Percentiles rank a stretch among this genome's conserved stretches.
Conservation (phyloP, 2,113 vertebrate species). For the Marcusenius ussheri region DNA sequence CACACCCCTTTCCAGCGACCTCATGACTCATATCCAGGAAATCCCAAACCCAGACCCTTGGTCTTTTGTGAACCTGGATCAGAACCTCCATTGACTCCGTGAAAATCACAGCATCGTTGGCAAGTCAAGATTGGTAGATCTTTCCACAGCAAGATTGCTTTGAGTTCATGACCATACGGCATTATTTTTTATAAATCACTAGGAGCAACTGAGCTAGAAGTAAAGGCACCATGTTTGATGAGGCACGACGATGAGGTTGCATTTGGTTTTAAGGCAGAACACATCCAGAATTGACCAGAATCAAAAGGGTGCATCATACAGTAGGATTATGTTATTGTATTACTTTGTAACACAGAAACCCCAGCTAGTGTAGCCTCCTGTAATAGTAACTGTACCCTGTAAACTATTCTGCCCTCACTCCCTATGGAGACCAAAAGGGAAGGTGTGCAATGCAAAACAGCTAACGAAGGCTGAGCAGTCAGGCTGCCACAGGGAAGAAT, state of each 20-base stretch:
- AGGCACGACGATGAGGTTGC: not conserved
- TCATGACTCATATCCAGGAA: not conserved
- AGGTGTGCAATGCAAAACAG: not conserved
- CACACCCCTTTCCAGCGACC: too few species aligned
- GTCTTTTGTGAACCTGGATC: not conserved
- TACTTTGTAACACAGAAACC: not conserved
- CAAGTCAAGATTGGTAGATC: not conserved
- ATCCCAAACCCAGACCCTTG: not conserved
- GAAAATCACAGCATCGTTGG: not conserved
- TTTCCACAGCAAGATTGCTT: not conserved
- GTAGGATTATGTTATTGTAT: not conserved
- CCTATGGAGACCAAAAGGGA: not conserved
- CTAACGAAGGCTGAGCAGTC: not conserved
- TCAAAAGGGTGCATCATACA: not conserved
- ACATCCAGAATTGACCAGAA: not conserved
- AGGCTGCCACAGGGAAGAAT: not conserved
- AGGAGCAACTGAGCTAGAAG: not conserved
- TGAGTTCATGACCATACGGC: not conserved
- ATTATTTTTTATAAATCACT: not conserved
- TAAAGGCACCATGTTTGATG: not conserved
- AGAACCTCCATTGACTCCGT: not conserved
- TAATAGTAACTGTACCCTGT: not conserved
- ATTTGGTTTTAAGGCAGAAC: not conserved
- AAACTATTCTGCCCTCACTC: not conserved
- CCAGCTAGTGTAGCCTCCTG: not conserved